Evolutionary conservation across 2,113 vertebrate genomes (phyloP).

Genomic region (Pteronura brasiliensis): DNA sequence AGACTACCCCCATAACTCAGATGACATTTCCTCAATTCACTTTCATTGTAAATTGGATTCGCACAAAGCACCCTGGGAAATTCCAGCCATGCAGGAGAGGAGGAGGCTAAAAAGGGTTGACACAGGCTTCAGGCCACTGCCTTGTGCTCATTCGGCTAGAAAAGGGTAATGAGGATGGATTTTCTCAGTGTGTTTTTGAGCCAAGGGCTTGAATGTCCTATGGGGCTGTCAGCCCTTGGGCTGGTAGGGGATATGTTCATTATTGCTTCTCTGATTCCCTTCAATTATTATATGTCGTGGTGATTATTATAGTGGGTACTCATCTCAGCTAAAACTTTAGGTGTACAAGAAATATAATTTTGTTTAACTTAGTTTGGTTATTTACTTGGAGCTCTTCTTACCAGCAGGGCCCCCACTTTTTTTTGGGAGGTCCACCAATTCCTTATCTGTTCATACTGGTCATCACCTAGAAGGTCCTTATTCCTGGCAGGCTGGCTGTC

Average conservation of each 20-base stretch:
- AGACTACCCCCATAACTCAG: not conserved
- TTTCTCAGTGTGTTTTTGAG: not conserved
- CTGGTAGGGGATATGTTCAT: not conserved
- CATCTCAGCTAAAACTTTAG: not conserved
- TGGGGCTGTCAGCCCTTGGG: not conserved
- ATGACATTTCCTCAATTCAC: conserved; percentile 2
- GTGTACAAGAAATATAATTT: not conserved
- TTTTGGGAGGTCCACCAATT: rapidly evolving
- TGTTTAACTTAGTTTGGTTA: not conserved
- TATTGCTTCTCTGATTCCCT: not conserved
- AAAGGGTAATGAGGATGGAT: conserved; percentile 29
- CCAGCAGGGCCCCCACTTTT: not conserved
- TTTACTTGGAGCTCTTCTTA: not conserved
- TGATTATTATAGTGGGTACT: not conserved
- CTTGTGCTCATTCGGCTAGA: not conserved
- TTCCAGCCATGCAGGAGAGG: not conserved
- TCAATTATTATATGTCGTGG: not conserved
- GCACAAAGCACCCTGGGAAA: conserved; percentile 23
- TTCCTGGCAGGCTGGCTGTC: not conserved
- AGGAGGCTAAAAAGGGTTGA: not conserved
- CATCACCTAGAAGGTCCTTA: not conserved
- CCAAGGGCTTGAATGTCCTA: not conserved
- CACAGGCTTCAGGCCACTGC: not conserved
- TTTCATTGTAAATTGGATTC: conserved; percentile 18
- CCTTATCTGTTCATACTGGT: not conserved